Base-by-base conservation (phyloP, 2,113 vertebrate species). In the Scartelaos histophorus region DNA sequence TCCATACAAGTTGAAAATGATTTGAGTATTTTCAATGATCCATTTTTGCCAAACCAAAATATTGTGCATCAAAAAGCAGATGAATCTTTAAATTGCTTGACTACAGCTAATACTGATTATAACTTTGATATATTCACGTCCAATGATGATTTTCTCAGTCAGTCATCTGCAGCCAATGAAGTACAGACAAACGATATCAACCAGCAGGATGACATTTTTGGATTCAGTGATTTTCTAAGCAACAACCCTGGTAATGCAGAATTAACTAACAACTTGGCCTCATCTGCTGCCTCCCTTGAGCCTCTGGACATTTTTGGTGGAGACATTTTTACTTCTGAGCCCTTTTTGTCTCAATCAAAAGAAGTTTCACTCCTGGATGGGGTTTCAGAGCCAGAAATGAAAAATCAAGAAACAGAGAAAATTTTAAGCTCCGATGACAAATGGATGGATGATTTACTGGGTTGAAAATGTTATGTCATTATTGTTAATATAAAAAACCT, bases 381-480 rank as follows among this genome's bases (percentile, higher is more conserved):
- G 69, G 43, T 82, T 62, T 34, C 67, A 15, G 67, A 71, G 68
- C 74, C 83, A 53, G 74, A 74, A 66, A 71, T 45, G 45, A 68
- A 76, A 5, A 58, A 69, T 62, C 78, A 84, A 66, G 62, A 53
- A 70, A 57, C 82, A 62, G 74, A 76, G 24, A 81, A 60, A 17
- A 49, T 13, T 24, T 60, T 70, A 45, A 62, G 67, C 58, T 89
- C 56, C 21, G 90, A 81, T 58, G 90, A 58, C n/a, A 91, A 82
- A 74, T 93, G 91, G 92, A 91, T 93, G 86, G 91, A 91, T 76
- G 92, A 93, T 58, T 84, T 94, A 43, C 74, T 93, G 0, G 90
- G 90, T 7, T 94, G 66, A 35, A n/a, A 35, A 38, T 64, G 7
- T 19, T 19, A 25, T 25, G 21, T 25, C 25, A 60, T 29, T 2